Evolutionary conservation across 2,888 invertebrate species (phyloP).

Genomic region (Artemia sinica): DNA sequence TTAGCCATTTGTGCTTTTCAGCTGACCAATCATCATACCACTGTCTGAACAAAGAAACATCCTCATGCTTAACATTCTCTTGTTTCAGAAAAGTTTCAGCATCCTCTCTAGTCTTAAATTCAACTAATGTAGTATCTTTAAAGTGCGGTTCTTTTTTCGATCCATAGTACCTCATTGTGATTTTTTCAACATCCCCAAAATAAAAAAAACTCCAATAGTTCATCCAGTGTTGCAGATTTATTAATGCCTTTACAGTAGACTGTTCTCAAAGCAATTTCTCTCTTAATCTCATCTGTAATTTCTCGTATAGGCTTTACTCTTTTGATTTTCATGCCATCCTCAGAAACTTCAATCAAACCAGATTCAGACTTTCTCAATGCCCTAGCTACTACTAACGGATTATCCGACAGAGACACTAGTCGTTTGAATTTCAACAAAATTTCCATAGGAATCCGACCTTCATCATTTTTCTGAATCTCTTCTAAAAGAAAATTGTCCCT

Average conservation of each 20-base stretch:
- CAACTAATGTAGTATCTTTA: slow-evolving; percentile 51
- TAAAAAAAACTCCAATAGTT: slow-evolving; percentile 53
- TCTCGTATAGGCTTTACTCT: too few relatives aligned
- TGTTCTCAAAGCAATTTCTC: too few relatives aligned
- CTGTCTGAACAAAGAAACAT: slow-evolving; percentile 44
- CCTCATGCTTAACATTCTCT: slow-evolving; percentile 48
- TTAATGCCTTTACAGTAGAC: slow-evolving; percentile 76
- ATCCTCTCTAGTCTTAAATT: slow-evolving; percentile 61
- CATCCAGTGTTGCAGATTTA: slow-evolving; percentile 46
- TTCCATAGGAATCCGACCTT: slow-evolving; percentile 66
- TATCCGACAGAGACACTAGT: slow-evolving; percentile 49
- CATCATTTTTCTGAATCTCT: too few relatives aligned
- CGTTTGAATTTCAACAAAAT: slow-evolving; percentile 75
- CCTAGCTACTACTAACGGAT: slow-evolving; percentile 48
- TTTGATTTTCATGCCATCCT: too few relatives aligned
- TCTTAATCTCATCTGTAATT: too few relatives aligned
- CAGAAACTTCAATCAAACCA: too few relatives aligned
- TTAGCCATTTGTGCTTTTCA: slow-evolving; percentile 30
- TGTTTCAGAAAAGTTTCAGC: slow-evolving; percentile 57
- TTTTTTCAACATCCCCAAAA: slow-evolving; percentile 48
- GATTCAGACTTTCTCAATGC: slow-evolving; percentile 56
- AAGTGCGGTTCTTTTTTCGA: slow-evolving; percentile 36
- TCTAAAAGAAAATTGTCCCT: too few relatives aligned
- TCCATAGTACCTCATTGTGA: slow-evolving; percentile 44
- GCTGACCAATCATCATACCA: too few relatives aligned